Evolutionary conservation across 1,140 invertebrate genomes (phyloP).

Genomic region (Oryctes rhinoceros): DNA sequence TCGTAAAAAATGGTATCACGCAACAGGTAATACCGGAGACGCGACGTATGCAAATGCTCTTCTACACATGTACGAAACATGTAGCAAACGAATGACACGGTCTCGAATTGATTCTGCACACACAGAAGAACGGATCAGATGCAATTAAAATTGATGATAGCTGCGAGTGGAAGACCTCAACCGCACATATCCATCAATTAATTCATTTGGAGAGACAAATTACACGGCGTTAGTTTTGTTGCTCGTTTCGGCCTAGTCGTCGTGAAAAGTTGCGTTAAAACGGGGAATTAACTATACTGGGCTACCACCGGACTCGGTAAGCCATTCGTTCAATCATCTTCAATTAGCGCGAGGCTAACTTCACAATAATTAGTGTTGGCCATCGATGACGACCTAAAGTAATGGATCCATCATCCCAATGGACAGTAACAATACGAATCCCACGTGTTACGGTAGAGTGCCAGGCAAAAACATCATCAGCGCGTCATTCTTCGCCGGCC

Average conservation of each 20-base stretch:
- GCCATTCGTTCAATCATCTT: conserved; percentile 58
- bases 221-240: conserved; percentile 39
- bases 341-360: conserved; percentile 56
- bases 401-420: conserved; percentile 61
- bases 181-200: conserved; percentile 38
- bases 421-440: conserved; percentile 56
- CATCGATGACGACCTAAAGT: conserved; percentile 57
- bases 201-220: conserved; percentile 41
- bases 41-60: conserved; percentile 31
- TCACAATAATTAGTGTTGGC: conserved; percentile 46
- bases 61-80: not conserved
- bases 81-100: conserved; percentile 12
- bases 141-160: conserved; percentile 41
- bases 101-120: conserved; percentile 17
- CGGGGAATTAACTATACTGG: conserved; percentile 29
- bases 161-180: conserved; percentile 22
- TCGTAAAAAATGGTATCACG: conserved; percentile 10
- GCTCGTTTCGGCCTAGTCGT: conserved; percentile 1
- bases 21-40: conserved; percentile 26
- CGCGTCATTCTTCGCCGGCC: conserved; percentile 16
- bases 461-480: conserved; percentile 52
- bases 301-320: conserved; percentile 37
- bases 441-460: conserved; percentile 32
- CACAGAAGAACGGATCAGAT: conserved; percentile 14
- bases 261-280: conserved; percentile 38